These are phyloP conservation scores for Bubo bubo DNA, from an alignment of 2,113 vertebrate species.

Conservation along the genomic window DNA sequence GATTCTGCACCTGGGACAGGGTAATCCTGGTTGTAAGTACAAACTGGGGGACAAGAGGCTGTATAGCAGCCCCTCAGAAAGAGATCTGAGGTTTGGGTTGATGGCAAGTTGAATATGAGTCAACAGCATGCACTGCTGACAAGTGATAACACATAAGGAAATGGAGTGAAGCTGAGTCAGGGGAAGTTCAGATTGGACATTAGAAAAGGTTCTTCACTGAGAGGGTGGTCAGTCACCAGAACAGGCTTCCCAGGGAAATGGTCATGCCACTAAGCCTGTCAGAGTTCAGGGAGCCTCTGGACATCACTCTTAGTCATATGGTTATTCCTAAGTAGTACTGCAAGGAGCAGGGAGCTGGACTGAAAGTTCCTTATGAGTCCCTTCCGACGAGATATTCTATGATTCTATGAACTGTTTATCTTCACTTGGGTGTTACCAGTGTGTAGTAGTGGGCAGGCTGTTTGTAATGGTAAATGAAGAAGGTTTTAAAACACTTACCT, in stretches of 20 bases:
- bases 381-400: neutral
- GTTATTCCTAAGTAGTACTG: neutral
- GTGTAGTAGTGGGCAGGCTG: neutral
- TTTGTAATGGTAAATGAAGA: neutral
- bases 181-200: neutral
- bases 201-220: neutral
- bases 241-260: neutral
- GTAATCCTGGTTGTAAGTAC: neutral
- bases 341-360: neutral
- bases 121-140: neutral
- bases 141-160: neutral
- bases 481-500: neutral
- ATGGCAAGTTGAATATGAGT: neutral
- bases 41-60: neutral
- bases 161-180: neutral
- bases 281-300: neutral
- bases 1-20: neutral
- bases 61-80: rapidly evolving
- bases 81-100: rapidly evolving
- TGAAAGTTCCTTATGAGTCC: rapidly evolving
- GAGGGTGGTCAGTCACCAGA: rapidly evolving
- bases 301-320: rapidly evolving
- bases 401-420: neutral
- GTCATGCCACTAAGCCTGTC: neutral
- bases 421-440: neutral